Conservation (phyloP, 2,888 invertebrate genomes). For the Ormyrus pomaceus region DNA sequence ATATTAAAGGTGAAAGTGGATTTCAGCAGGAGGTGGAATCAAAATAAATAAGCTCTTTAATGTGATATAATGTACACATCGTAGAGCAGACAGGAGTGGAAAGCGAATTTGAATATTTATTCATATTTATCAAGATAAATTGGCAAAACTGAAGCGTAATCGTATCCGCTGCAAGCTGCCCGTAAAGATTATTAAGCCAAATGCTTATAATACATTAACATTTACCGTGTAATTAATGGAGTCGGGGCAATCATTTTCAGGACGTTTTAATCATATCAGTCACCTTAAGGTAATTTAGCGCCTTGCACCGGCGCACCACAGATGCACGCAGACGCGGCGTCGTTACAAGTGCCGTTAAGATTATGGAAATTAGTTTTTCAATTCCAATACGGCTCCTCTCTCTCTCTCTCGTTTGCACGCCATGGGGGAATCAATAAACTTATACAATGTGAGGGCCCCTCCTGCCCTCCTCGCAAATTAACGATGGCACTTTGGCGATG, state of each 20-base stretch:
- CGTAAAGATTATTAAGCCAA: neutral
- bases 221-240: conserved; percentile 33
- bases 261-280: conserved; percentile 45
- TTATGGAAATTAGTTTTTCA: conserved; percentile 52
- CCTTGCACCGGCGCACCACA: no score
- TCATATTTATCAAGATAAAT: conserved; percentile 30
- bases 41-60: conserved; percentile 30
- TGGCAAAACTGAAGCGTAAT: conserved; percentile 20
- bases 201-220: conserved; percentile 8
- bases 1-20: conserved; percentile 24
- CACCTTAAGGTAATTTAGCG: conserved; percentile 29
- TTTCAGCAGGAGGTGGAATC: neutral
- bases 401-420: conserved; percentile 21
- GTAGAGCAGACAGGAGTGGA: neutral
- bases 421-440: conserved; percentile 37
- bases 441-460: conserved; percentile 30
- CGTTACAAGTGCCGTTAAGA: conserved; percentile 44
- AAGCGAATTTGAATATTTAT: conserved; percentile 30
- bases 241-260: conserved; percentile 33
- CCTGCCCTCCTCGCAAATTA: conserved; percentile 27
- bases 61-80: conserved; percentile 4
- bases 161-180: neutral
- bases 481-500: conserved; percentile 45
- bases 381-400: conserved; percentile 10
- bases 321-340: neutral